A percentile compares a stretch with the other conserved stretches of the same genome.
phyloP scores from a whole-genome alignment of 2,113 vertebrate species.

The Percopsis transmontana region DNA sequence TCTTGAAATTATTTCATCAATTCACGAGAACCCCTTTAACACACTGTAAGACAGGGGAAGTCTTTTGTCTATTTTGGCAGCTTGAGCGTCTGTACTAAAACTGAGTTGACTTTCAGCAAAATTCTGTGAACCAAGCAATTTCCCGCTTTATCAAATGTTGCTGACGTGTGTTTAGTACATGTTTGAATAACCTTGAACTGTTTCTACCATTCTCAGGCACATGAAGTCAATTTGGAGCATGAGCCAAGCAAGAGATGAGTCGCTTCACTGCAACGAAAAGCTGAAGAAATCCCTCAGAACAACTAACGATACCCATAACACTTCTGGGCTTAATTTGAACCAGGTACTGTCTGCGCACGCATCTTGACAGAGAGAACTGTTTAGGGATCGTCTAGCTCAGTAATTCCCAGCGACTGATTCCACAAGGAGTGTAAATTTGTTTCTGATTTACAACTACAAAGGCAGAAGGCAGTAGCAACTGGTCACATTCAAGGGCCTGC shows the following conservation, averaged over 20 bases:
- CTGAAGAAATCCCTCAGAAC: constrained; percentile 26
- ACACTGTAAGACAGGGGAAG: constrained; percentile 38
- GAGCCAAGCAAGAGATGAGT: constrained; percentile 32
- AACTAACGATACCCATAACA: constrained; percentile 51
- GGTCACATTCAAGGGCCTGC: constrained; percentile 66
- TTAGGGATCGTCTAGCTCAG: constrained; percentile 53
- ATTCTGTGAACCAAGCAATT: constrained; percentile 32
- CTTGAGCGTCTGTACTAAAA: constrained; percentile 21
- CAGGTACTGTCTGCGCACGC: constrained; percentile 41
- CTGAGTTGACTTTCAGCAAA: constrained; percentile 29
- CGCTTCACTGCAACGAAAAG: constrained; percentile 30
- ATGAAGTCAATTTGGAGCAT: constrained; percentile 45
- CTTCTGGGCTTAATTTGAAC: constrained; percentile 59
- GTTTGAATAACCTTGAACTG: constrained; percentile 59
- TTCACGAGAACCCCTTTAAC: constrained; percentile 41
- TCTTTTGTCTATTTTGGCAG: constrained; percentile 59
- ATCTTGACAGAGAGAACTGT: constrained; percentile 47
- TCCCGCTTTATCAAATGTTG: constrained; percentile 57
- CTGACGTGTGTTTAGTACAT: constrained; percentile 40
- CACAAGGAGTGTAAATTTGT: constrained; percentile 81
- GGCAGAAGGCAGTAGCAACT: constrained; percentile 81
- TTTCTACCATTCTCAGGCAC: constrained; percentile 43
- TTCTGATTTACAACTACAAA: constrained; percentile 81
- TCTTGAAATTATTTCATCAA: too few relatives aligned
- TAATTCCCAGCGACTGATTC: constrained; percentile 61